Evolutionary conservation across 2,113 vertebrate genomes (phyloP).

Genomic region (Electrona antarctica): DNA sequence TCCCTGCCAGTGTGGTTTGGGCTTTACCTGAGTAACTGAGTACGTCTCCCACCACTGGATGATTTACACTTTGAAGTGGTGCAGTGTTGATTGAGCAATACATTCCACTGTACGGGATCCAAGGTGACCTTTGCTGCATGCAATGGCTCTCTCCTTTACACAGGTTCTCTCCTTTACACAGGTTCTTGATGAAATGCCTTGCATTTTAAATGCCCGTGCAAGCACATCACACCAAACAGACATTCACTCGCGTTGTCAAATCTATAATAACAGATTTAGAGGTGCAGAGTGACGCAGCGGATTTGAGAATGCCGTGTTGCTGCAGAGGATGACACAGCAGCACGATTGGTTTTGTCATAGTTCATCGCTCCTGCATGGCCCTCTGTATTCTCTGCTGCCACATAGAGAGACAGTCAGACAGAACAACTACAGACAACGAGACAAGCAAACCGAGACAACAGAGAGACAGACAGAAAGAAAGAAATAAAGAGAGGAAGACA

Average conservation of each 20-base stretch:
- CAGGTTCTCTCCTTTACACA: no score
- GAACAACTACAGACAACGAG: neutral
- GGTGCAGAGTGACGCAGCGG: conserved; percentile 64
- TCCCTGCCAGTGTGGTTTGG: no score
- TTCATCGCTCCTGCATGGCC: conserved; percentile 27
- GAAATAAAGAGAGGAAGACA: conserved; percentile 9
- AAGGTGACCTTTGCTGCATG: conserved; percentile 53
- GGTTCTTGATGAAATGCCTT: no score
- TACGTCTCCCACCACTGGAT: no score
- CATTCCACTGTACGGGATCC: conserved; percentile 20
- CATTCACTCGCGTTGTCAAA: conserved; percentile 27
- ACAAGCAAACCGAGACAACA: conserved; percentile 1
- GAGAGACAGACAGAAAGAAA: neutral
- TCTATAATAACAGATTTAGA: conserved; percentile 61
- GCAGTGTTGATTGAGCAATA: neutral
- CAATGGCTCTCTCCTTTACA: conserved; percentile 10
- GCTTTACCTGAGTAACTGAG: no score
- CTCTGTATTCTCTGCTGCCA: conserved; percentile 6
- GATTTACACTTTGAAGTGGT: neutral
- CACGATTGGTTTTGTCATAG: conserved; percentile 13
- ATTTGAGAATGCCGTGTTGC: conserved; percentile 40
- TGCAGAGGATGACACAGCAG: conserved; percentile 61
- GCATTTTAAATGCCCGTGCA: no score
- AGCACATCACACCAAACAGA: conserved; percentile 5
- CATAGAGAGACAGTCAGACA: conserved; percentile 10